phyloP scores from a whole-genome alignment of 2,113 vertebrate species.

The Mormyrus lacerda region DNA sequence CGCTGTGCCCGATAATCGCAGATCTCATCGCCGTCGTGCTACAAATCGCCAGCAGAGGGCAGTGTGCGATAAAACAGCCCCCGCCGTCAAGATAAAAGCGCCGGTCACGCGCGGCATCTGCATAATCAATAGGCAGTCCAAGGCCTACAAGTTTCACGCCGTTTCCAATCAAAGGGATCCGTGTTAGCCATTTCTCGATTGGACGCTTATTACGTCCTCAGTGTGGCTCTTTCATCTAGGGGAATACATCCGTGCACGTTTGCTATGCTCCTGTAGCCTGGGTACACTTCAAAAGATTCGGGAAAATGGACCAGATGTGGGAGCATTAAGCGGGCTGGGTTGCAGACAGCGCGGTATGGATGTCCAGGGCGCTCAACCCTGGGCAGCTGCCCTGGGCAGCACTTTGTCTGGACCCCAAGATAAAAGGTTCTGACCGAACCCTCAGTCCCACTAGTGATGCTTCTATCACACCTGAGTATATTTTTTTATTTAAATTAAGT shows the following conservation, averaged over 20 bases:
- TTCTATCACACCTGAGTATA: neutral
- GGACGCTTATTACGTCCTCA: neutral
- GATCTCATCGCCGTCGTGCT: neutral
- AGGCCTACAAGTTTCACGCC: neutral
- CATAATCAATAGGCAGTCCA: neutral
- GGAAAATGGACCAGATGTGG: neutral
- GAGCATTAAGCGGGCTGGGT: neutral
- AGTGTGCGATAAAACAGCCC: neutral
- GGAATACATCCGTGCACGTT: neutral
- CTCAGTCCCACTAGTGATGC: neutral
- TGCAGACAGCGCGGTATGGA: neutral
- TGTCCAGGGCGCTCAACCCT: neutral
- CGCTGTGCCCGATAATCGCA: neutral
- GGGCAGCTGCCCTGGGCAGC: neutral
- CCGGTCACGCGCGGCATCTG: neutral
- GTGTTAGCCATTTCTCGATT: neutral
- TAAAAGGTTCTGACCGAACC: neutral
- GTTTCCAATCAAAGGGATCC: neutral
- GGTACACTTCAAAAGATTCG: neutral
- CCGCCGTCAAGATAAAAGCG: neutral
- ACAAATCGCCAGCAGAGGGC: constrained; percentile 2
- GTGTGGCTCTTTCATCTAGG: neutral
- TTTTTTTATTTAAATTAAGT: neutral
- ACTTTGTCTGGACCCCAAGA: neutral
- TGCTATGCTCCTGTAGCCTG: neutral